Evolutionary conservation across 2,888 invertebrate genomes (phyloP).

Genomic region (Troglohyphantes excavatus): DNA sequence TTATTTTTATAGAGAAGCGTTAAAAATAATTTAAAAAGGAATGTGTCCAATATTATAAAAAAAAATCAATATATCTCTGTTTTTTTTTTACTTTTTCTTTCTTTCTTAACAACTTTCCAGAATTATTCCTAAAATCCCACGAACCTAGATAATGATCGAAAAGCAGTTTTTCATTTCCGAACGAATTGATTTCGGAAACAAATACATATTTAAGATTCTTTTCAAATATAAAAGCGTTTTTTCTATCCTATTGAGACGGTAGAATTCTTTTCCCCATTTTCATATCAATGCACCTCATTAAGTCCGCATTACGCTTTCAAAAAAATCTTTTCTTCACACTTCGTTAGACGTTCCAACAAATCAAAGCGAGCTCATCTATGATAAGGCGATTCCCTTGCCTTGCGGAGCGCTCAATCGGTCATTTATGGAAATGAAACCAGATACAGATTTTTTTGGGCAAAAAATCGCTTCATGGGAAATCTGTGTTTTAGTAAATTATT

Average conservation of each 20-base stretch:
- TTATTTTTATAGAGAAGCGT: too few species aligned
- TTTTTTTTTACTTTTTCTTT: background rate
- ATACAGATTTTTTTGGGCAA: background rate
- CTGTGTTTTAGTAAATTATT: background rate
- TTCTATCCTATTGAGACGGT: background rate
- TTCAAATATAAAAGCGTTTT: conserved; percentile 7
- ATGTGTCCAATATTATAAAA: too few species aligned
- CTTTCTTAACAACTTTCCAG: background rate
- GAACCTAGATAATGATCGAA: background rate
- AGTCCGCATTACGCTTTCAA: conserved; percentile 15
- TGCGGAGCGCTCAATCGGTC: conserved; percentile 15
- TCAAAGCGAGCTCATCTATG: conserved; percentile 14
- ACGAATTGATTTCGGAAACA: conserved; percentile 10
- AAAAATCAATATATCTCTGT: too few species aligned
- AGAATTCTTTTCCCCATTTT: conserved; percentile 18
- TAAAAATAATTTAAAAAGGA: too few species aligned
- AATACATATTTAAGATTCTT: conserved; percentile 29
- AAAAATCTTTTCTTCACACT: conserved; percentile 39
- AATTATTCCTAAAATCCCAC: background rate
- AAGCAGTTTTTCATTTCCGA: conserved; percentile 27
- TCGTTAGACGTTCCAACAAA: conserved; percentile 23
- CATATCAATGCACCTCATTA: conserved; percentile 58
- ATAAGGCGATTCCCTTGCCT: conserved; percentile 27
- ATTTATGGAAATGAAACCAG: conserved; percentile 36
- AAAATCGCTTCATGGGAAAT: background rate